These are phyloP conservation scores for Meloidogyne hapla DNA, from an alignment of 1,140 invertebrate species.

Conservation along the genomic window DNA sequence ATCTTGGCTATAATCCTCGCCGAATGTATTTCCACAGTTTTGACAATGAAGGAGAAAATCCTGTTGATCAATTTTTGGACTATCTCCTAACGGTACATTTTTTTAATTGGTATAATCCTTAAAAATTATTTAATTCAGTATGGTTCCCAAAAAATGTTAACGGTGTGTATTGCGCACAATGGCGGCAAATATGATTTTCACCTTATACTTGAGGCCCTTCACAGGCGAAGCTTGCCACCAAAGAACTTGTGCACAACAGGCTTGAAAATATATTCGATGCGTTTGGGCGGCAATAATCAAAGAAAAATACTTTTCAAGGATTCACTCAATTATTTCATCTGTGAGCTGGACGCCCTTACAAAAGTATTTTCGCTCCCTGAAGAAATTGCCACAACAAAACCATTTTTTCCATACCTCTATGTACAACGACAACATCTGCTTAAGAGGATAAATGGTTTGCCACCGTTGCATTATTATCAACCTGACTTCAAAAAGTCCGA, in stretches of 20 bases:
- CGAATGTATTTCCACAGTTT: conserved; percentile 2
- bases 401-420: conserved; percentile 11
- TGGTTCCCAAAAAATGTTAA: not conserved
- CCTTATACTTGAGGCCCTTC: conserved; percentile 11
- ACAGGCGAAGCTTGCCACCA: not conserved
- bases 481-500: not conserved
- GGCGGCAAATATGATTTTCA: conserved; percentile 16
- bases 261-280: conserved; percentile 13
- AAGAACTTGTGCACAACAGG: conserved; percentile 16
- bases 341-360: conserved; percentile 8
- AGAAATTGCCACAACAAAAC: not conserved
- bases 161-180: no score
- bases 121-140: not conserved
- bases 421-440: conserved; percentile 14
- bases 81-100: not conserved
- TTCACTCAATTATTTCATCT: conserved; percentile 21
- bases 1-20: not conserved
- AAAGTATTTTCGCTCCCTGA: not conserved
- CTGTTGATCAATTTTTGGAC: conserved; percentile 18
- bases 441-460: not conserved
- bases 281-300: not conserved
- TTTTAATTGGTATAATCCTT: not conserved
- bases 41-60: not conserved
- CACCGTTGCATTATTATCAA: not conserved
- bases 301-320: conserved; percentile 14